Base-by-base conservation (phyloP, 2,113 vertebrate genomes). In the Gila orcuttii region DNA sequence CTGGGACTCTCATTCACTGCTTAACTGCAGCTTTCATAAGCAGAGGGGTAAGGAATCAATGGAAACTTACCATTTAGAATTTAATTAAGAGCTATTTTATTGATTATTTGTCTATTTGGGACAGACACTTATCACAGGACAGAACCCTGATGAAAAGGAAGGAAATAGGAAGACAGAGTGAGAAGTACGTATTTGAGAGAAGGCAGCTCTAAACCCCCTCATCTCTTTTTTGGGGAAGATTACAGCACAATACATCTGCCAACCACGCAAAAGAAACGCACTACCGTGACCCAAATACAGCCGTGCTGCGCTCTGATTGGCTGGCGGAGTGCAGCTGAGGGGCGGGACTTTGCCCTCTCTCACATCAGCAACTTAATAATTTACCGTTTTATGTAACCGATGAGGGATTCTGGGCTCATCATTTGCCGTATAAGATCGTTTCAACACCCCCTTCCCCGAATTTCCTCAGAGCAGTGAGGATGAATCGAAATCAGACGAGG, bases 261-360 rank as follows among this genome's bases (percentile, higher is more conserved):
- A 93, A 90, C 90, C 86, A 88, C 91, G 90, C 91, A 90, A 91
- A 89, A 89, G 92, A 91, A 93, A 92, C 92, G 92, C 87, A 85
- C 91, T 87, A 91, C 92, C 68, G 86, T 95, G 94, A 95, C 95
- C 95, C 93, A 95, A 94, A 95, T 95, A 94, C 92, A 90, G 91
- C 88, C 83, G 82, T 52, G 85, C 83, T 62, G 86, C 31, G 71
- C 62, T 76, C 84, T 89, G 90, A 94, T 94, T 95, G 93, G 94
- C 90, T 92, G 76, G 87, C n/a, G 31, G n/a, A 57, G 50, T 57
- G 66, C 80, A 82, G 88, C 87, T 88, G 90, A 90, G 74, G 91
- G 52, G 78, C 36, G 69, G 85, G 89, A 79, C 86, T 84, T 73
- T 83, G 50, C 31, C 15, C 33, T 33, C 31, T 74, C 31, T 75